Percentiles rank a stretch among this genome's conserved stretches.
These are phyloP conservation scores for Pterophyllum scalare DNA, from an alignment of 2,113 vertebrate species.

Conservation along the genomic window DNA sequence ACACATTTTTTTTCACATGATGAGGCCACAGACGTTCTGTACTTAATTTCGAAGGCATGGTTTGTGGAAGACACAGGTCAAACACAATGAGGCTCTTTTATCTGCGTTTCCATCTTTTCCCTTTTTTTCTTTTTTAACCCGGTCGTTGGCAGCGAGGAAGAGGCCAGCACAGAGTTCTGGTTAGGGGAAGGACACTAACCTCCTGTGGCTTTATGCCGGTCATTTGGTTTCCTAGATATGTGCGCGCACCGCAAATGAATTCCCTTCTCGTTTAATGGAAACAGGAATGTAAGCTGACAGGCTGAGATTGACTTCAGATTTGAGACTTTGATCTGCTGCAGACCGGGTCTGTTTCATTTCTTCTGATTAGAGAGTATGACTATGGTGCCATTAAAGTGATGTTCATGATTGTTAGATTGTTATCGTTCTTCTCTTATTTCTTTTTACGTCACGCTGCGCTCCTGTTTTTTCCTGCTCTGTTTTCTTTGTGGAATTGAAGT, in stretches of 20 bases:
- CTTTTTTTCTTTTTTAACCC: conserved; percentile 13
- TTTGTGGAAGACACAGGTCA: conserved; percentile 63
- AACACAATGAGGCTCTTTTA: conserved; percentile 71
- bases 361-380: conserved; percentile 13
- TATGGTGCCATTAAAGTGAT: conserved; percentile 21
- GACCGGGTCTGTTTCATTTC: conserved; percentile 32
- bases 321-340: conserved; percentile 20
- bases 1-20: conserved; percentile 68
- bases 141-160: background rate
- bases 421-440: background rate
- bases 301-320: conserved; percentile 13
- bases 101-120: conserved; percentile 34
- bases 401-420: background rate
- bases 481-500: conserved; percentile 19
- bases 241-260: background rate
- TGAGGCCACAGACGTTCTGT: conserved; percentile 65
- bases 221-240: background rate
- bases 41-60: conserved; percentile 72
- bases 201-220: background rate
- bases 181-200: background rate
- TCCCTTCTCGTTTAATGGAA: background rate
- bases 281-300: conserved; percentile 23
- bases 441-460: background rate
- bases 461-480: background rate
- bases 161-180: background rate